A percentile compares a stretch with the other conserved stretches of the same genome.
phyloP scores from a whole-genome alignment of 2,113 vertebrate species.

The Taurulus bubalis region DNA sequence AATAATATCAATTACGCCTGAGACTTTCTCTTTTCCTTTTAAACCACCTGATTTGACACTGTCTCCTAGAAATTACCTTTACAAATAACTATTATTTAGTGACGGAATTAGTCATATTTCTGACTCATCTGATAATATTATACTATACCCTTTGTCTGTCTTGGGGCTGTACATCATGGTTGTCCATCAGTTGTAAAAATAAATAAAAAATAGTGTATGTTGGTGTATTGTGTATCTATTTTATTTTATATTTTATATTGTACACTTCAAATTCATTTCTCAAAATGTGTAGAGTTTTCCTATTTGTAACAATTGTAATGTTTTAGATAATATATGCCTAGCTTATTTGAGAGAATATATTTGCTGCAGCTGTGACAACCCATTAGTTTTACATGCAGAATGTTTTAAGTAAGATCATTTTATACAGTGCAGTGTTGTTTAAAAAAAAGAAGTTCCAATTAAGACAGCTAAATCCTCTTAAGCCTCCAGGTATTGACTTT shows the following conservation, averaged over 20 bases:
- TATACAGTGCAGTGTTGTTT: background rate
- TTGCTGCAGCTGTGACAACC: background rate
- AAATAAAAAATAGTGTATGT: background rate
- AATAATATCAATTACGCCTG: too few species aligned
- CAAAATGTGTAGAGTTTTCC: background rate
- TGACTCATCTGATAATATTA: background rate
- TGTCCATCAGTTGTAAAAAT: background rate
- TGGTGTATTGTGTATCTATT: background rate
- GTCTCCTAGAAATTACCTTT: too few species aligned
- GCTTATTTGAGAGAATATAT: background rate
- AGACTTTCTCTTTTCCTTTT: too few species aligned
- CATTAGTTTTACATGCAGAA: background rate
- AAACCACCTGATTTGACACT: too few species aligned
- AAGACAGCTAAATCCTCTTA: slow-evolving; percentile 1
- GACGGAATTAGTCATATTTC: background rate
- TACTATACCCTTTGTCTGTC: background rate
- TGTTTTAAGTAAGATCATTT: background rate
- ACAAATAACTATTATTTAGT: too few species aligned
- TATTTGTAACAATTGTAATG: background rate
- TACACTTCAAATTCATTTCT: background rate
- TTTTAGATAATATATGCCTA: background rate
- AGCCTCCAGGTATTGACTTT: background rate
- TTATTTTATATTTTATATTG: background rate
- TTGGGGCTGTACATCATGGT: background rate
- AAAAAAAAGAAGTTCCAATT: background rate